Percentiles rank a stretch among this genome's conserved stretches.
Conservation (phyloP, 2,888 invertebrate genomes). For the Phoenoteleia sp. region DNA sequence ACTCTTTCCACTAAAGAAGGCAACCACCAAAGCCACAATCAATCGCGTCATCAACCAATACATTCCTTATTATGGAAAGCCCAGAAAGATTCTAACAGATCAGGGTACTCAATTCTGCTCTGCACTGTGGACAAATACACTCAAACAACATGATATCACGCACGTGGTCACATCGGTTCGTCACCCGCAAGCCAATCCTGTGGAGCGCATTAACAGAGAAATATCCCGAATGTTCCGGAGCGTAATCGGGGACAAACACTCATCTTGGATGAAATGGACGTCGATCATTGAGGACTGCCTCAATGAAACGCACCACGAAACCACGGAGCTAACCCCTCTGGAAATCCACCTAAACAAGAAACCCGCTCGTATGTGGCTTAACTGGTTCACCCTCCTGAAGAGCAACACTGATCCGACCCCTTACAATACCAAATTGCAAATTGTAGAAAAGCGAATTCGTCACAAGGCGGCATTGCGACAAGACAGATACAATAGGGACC, state of each 20-base stretch:
- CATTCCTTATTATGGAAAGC: not conserved
- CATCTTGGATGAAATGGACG: not conserved
- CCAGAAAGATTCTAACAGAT: not conserved
- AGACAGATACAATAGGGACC: too few species aligned
- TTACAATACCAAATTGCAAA: not conserved
- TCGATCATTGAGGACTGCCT: not conserved
- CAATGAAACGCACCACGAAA: constrained; percentile 4
- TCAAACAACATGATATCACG: not conserved
- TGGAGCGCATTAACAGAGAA: constrained; percentile 13
- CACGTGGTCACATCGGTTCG: not conserved
- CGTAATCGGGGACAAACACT: not conserved
- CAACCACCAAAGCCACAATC: not conserved
- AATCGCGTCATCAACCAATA: not conserved
- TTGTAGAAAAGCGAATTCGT: not conserved
- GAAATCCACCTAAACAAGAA: not conserved
- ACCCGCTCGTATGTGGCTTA: not conserved
- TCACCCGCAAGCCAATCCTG: not conserved
- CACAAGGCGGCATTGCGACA: too few species aligned
- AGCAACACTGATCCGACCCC: too few species aligned
- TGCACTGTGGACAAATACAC: not conserved
- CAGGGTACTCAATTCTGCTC: not conserved
- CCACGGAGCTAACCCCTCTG: constrained; percentile 3
- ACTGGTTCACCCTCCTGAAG: not conserved
- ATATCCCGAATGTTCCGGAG: not conserved
- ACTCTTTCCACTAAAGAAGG: not conserved